Conservation (phyloP, 2,113 vertebrate species). For the Chelonoidis abingdonii region DNA sequence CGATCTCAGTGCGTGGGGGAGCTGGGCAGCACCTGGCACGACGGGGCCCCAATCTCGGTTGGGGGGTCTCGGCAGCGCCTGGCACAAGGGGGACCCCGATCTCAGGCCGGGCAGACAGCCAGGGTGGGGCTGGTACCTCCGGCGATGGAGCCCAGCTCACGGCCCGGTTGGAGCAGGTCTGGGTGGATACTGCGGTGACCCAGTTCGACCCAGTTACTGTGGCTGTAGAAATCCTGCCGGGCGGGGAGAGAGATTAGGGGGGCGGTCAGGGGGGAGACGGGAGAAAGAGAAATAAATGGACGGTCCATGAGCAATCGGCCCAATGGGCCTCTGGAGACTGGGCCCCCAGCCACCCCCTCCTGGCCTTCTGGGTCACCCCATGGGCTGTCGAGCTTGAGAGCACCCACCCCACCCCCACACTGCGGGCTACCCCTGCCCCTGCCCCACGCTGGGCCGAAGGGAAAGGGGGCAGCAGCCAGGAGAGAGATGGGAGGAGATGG, state of each 20-base stretch:
- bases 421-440: too few relatives aligned
- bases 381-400: not conserved
- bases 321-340: too few relatives aligned
- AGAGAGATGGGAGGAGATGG: not conserved
- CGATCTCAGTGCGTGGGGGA: too few relatives aligned
- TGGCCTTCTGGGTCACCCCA: too few relatives aligned
- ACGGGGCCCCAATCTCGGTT: too few relatives aligned
- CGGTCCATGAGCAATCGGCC: too few relatives aligned
- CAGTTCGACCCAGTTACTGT: constrained; percentile 93
- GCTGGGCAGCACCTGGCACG: too few relatives aligned
- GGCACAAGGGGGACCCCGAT: rapidly evolving
- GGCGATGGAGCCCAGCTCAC: constrained; percentile 79
- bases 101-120: too few relatives aligned
- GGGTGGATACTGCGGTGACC: constrained; percentile 80
- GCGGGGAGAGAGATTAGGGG: not conserved
- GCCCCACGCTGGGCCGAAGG: too few relatives aligned
- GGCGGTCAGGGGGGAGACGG: not conserved
- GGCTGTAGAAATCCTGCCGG: constrained; percentile 90
- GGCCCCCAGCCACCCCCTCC: not conserved
- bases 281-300: not conserved
- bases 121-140: constrained; percentile 69
- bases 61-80: too few relatives aligned
- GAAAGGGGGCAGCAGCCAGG: not conserved
- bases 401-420: not conserved
- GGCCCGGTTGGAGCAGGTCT: constrained; percentile 82